Evolutionary conservation across 2,797 vertebrate species (phyloP).

Genomic region (Cryptoblepharus egeriae): DNA sequence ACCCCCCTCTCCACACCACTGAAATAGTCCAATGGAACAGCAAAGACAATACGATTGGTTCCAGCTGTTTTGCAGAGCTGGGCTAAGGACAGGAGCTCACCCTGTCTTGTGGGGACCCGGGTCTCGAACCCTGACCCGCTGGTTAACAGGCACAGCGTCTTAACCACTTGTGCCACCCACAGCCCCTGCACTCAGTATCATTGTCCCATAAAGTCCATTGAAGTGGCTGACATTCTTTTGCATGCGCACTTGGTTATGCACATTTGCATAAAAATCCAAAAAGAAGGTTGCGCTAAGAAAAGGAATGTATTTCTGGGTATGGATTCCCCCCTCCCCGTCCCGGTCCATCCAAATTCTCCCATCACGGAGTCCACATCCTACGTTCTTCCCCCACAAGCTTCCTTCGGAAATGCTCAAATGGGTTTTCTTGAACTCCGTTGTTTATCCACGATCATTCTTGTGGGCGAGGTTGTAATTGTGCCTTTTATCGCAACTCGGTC

Average conservation of each 20-base stretch:
- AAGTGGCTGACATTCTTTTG: too few relatives aligned
- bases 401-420: background rate
- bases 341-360: background rate
- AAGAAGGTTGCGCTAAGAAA: background rate
- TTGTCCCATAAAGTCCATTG: background rate
- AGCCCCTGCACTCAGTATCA: background rate
- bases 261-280: background rate
- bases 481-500: background rate
- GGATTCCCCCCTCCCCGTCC: background rate
- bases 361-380: accelerated
- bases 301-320: background rate
- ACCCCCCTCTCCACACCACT: too few relatives aligned
- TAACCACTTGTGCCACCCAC: too few relatives aligned
- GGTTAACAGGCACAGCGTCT: too few relatives aligned
- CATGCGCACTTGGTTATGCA: background rate
- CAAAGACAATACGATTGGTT: too few relatives aligned
- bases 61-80: too few relatives aligned
- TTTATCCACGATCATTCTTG: background rate
- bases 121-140: too few relatives aligned
- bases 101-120: too few relatives aligned
- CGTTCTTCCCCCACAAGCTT: background rate
- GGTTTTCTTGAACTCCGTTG: background rate
- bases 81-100: too few relatives aligned
- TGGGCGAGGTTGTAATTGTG: background rate
- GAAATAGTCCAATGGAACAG: too few relatives aligned